A percentile compares a stretch with the other conserved stretches of the same genome.
phyloP scores from a whole-genome alignment of 2,888 invertebrate species.

The Philopedon plagiatum region DNA sequence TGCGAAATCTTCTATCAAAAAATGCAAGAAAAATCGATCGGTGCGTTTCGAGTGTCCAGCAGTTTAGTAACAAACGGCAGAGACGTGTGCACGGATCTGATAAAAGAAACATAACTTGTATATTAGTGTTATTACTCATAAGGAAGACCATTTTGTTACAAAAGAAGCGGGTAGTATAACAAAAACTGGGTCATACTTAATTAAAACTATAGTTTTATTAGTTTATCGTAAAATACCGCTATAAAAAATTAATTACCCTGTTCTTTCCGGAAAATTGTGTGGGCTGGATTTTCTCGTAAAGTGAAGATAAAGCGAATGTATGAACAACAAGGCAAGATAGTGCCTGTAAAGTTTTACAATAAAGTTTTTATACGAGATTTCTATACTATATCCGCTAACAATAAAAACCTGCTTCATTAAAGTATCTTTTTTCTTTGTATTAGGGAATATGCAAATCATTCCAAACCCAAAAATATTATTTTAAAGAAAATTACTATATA shows the following conservation, averaged over 20 bases:
- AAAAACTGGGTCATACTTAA: slow-evolving; percentile 11
- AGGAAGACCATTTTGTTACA: background rate
- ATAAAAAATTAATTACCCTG: slow-evolving; percentile 7
- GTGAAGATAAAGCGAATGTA: background rate
- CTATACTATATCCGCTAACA: no score
- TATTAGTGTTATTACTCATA: no score
- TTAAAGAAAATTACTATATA: no score
- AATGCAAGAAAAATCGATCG: no score
- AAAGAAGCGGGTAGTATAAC: background rate
- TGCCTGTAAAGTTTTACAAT: background rate
- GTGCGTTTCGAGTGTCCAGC: background rate
- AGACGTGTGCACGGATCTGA: background rate
- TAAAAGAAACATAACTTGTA: no score
- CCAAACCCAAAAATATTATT: no score
- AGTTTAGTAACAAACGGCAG: background rate
- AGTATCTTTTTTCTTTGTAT: no score
- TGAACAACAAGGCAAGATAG: background rate
- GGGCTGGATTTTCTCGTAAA: background rate
- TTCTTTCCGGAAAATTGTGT: background rate
- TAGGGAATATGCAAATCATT: no score
- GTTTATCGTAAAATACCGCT: slow-evolving; percentile 13
- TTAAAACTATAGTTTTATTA: slow-evolving; percentile 9
- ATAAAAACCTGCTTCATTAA: no score
- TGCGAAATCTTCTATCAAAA: no score
- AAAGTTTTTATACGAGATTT: no score